phyloP scores from a whole-genome alignment of 2,888 invertebrate species.

The Xanthia icteritia region DNA sequence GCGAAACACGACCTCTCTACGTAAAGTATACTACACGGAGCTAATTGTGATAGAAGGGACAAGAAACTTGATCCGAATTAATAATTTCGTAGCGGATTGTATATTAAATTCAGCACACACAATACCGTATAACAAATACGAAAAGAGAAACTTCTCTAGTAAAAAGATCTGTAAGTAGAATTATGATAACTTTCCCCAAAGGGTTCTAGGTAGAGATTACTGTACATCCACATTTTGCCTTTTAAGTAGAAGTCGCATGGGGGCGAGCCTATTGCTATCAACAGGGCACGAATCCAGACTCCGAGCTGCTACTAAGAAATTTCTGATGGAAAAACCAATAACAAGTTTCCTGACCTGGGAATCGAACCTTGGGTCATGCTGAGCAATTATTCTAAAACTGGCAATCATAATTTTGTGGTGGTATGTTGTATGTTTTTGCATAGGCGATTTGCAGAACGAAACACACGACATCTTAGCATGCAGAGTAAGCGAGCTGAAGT shows the following conservation, averaged over 20 bases:
- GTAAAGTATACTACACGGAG: conserved; percentile 77
- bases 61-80: background rate
- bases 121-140: background rate
- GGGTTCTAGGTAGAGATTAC: background rate
- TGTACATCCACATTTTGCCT: background rate
- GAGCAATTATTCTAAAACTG: too few relatives aligned
- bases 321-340: too few relatives aligned
- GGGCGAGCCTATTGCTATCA: background rate
- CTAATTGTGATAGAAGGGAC: conserved; percentile 59
- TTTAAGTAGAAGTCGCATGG: too few relatives aligned
- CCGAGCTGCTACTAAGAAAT: too few relatives aligned
- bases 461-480: background rate
- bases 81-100: background rate
- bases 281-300: background rate
- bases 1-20: conserved; percentile 84
- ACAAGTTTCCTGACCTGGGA: too few relatives aligned
- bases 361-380: too few relatives aligned
- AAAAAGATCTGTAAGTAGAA: background rate
- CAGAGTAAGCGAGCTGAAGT: background rate
- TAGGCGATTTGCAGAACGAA: too few relatives aligned
- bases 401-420: background rate
- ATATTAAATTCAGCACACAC: too few relatives aligned
- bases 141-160: background rate
- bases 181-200: background rate
- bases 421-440: background rate